A percentile compares a stretch with the other conserved stretches of the same genome.
These are phyloP conservation scores for Tichodroma muraria DNA, from an alignment of 2,113 vertebrate species.

Conservation along the genomic window DNA sequence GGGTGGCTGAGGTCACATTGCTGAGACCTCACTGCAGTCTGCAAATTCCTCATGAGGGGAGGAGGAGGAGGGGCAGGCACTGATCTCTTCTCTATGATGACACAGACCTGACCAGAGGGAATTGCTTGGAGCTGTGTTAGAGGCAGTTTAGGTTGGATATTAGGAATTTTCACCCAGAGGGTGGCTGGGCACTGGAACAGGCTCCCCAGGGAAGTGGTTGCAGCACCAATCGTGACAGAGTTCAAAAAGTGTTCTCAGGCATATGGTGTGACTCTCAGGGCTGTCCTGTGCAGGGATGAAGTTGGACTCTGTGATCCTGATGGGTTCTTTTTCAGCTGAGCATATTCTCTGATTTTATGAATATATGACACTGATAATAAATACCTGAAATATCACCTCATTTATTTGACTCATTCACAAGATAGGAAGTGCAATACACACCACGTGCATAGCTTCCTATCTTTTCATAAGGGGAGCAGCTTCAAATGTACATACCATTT, in stretches of 20 bases:
- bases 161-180: background rate
- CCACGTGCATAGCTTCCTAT: background rate
- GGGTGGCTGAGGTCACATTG: background rate
- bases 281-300: fast-evolving
- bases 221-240: background rate
- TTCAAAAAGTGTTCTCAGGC: background rate
- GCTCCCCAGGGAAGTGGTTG: background rate
- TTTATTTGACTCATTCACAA: background rate
- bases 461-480: background rate
- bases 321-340: background rate
- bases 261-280: background rate
- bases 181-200: background rate
- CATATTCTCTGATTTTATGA: background rate
- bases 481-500: background rate
- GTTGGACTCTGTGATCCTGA: too few relatives aligned
- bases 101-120: background rate
- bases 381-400: background rate
- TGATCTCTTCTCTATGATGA: too few relatives aligned
- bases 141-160: background rate
- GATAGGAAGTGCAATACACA: background rate
- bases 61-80: background rate
- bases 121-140: too few relatives aligned
- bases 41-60: background rate
- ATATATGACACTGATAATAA: background rate
- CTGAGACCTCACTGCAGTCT: background rate